Evolutionary conservation across 2,888 invertebrate species (phyloP), one percentile per base, ranked within the genome.

Genomic region (Noctuana brunneofusca): DNA sequence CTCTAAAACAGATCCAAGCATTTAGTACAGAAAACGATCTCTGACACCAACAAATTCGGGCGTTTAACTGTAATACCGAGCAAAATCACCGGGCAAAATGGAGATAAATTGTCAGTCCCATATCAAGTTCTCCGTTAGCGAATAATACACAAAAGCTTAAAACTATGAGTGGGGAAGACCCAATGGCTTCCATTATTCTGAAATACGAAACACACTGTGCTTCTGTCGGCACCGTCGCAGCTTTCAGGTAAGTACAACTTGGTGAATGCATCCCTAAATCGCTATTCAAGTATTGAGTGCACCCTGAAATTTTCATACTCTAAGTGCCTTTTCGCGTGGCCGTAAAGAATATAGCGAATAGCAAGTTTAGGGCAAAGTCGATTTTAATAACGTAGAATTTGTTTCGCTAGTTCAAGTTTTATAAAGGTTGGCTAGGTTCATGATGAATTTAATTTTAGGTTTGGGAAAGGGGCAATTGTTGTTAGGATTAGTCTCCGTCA

Each of bases 231-330:
- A 3, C 14, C 69, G 67, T 75, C 69, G 69, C 69, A 70, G 69
- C 75, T 75, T 69, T 60, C 32, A 59, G 69, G 55, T 38, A 32
- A 32, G 73, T 68, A 76, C 81, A 81, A 81, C 83, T 86, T 83
- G 73, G 75, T 72, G 77, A 84, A 81, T 84, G 84, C 81, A 84
- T 78, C 83, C 74, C 79, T 75, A 84, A 86, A 86, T 84, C 81
- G 83, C 72, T 74, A 73, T 75, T 81, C 75, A 76, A 76, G 74
- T 78, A 86, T 81, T 78, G 85, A 83, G 77, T 73, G 79, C 73
- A 70, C 70, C 65, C 74, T 83, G 81, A 85, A 87, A 87, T 84
- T 84, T 87, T 87, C 87, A 85, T 83, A 84, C 75, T 68, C 68
- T 79, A 83, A 86, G 83, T 84, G 83, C 77, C 41, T 56, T 50